These are phyloP conservation scores for Sciaenops ocellatus DNA, from an alignment of 2,797 vertebrate species.

Conservation along the genomic window DNA sequence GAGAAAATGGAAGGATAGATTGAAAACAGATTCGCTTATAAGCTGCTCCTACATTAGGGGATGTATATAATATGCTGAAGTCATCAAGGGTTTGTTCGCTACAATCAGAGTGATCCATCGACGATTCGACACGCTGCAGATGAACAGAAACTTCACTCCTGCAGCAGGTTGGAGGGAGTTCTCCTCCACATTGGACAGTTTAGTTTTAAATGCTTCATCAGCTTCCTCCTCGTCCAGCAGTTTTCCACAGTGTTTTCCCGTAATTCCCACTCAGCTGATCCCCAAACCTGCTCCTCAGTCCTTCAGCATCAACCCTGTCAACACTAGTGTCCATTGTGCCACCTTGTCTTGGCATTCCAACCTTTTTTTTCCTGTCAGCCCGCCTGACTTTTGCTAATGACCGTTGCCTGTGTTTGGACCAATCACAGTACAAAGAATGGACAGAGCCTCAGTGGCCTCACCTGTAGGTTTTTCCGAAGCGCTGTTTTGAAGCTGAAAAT, in stretches of 20 bases:
- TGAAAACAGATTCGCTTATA: constrained; percentile 67
- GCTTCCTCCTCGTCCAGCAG: background rate
- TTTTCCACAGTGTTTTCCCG: background rate
- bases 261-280: no score
- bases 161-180: constrained; percentile 23
- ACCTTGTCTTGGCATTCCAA: no score
- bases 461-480: no score
- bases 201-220: background rate
- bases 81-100: constrained; percentile 52
- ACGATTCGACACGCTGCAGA: constrained; percentile 8
- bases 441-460: no score
- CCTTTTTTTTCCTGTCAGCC: no score
- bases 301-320: no score
- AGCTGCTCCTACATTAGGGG: constrained; percentile 61
- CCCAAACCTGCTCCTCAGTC: no score
- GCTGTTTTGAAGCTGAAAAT: no score
- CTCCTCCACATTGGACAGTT: background rate
- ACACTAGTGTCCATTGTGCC: no score
- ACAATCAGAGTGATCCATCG: constrained; percentile 54
- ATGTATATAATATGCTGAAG: constrained; percentile 35
- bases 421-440: no score
- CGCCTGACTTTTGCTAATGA: no score
- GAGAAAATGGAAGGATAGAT: constrained; percentile 66
- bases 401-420: no score
- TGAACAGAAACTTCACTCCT: constrained; percentile 23